phyloP scores from a whole-genome alignment of 2,888 invertebrate genomes.

The Cataglyphis cursor region DNA sequence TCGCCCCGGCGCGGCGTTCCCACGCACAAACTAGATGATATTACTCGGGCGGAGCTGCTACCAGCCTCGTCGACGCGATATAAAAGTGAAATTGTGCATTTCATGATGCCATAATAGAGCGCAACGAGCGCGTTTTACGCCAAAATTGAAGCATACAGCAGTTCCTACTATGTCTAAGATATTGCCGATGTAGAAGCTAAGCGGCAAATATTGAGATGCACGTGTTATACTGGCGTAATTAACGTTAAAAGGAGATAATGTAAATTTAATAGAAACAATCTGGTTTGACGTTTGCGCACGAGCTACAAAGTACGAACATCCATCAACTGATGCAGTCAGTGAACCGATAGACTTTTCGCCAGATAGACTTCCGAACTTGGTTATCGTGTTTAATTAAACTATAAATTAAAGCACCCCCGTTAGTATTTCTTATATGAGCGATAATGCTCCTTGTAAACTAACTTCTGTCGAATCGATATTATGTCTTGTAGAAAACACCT shows the following conservation, averaged over 20 bases:
- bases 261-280: conserved; percentile 48
- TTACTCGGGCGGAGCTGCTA: conserved; percentile 4
- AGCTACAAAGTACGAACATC: conserved; percentile 41
- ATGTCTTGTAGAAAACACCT: background rate
- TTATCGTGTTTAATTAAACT: conserved; percentile 57
- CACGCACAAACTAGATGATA: conserved; percentile 46
- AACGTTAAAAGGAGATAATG: conserved; percentile 47
- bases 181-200: background rate
- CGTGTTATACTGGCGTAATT: conserved; percentile 13
- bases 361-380: conserved; percentile 46
- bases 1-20: background rate
- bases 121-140: conserved; percentile 2
- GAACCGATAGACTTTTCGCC: conserved; percentile 30
- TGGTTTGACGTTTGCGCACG: conserved; percentile 28
- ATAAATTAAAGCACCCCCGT: conserved; percentile 52
- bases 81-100: conserved; percentile 47
- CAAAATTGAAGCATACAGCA: conserved; percentile 22
- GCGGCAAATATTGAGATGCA: conserved; percentile 34
- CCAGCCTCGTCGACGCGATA: background rate
- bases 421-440: conserved; percentile 49
- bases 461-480: conserved; percentile 41
- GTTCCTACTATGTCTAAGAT: background rate
- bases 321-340: conserved; percentile 43
- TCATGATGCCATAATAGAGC: conserved; percentile 12
- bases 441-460: conserved; percentile 42